These are phyloP conservation scores for Habrosyne pyritoides DNA, from an alignment of 2,888 invertebrate species.

Conservation along the genomic window DNA sequence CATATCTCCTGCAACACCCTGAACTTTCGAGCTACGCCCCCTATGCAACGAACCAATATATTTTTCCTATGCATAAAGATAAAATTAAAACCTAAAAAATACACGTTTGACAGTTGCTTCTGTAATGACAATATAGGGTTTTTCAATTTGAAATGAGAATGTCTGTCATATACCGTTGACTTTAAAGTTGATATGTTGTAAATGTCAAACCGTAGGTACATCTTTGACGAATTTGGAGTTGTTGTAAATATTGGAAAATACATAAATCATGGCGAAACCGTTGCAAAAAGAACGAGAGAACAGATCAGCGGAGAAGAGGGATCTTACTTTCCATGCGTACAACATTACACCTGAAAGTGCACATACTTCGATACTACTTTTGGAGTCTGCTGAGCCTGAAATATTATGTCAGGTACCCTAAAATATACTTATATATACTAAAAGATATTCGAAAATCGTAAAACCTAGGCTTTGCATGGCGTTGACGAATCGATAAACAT, in stretches of 20 bases:
- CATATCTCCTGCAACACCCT: slow-evolving; percentile 70
- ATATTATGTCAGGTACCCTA: slow-evolving; percentile 70
- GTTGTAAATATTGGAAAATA: neutral
- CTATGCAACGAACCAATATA: slow-evolving; percentile 60
- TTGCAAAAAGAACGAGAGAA: slow-evolving; percentile 74
- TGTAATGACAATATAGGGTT: neutral
- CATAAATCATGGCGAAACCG: slow-evolving; percentile 58
- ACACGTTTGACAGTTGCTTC: slow-evolving; percentile 18
- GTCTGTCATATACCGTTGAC: slow-evolving; percentile 10
- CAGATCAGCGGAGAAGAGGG: slow-evolving; percentile 72
- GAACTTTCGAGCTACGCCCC: slow-evolving; percentile 65
- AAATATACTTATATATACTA: neutral
- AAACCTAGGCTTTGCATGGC: too few relatives aligned
- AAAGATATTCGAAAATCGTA: too few relatives aligned
- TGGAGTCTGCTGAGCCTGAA: slow-evolving; percentile 70
- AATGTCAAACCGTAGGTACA: too few relatives aligned
- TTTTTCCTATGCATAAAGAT: slow-evolving; percentile 68
- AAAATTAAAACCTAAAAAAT: slow-evolving; percentile 45
- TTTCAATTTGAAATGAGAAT: slow-evolving; percentile 14
- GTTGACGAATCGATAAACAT: too few relatives aligned
- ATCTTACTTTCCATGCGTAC: slow-evolving; percentile 68
- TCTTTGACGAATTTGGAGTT: neutral
- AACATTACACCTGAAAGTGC: slow-evolving; percentile 73
- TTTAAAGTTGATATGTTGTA: neutral
- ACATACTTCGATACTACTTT: slow-evolving; percentile 69